These are phyloP conservation scores for Oopsacas minuta DNA, from an alignment of 37 sponge, comb jelly and placozoan species.

Conservation along the genomic window DNA sequence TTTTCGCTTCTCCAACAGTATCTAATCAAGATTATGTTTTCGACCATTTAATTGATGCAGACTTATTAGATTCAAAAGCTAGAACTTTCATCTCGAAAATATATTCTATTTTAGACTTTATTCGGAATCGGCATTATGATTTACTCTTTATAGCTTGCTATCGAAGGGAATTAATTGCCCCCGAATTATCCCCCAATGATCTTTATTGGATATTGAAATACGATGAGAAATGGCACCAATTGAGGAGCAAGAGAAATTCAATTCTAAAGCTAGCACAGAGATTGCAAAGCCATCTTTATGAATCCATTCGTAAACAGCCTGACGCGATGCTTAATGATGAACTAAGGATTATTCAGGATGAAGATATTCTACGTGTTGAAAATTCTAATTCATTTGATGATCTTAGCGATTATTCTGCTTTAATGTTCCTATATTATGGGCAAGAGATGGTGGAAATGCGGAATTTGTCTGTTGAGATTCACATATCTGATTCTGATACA, in stretches of 20 bases:
- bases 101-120: slow-evolving; percentile 68
- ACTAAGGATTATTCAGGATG: slow-evolving; percentile 48
- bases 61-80: background rate
- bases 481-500: background rate
- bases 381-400: slow-evolving; percentile 46
- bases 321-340: slow-evolving; percentile 66
- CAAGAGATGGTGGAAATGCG: slow-evolving; percentile 36
- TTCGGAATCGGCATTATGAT: slow-evolving; percentile 79
- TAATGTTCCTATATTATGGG: slow-evolving; percentile 77
- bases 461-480: background rate
- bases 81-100: slow-evolving; percentile 53
- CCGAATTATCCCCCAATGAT: slow-evolving; percentile 64
- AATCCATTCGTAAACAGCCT: slow-evolving; percentile 65
- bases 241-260: slow-evolving; percentile 55
- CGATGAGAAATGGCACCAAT: slow-evolving; percentile 93
- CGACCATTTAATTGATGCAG: background rate
- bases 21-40: slow-evolving; percentile 55
- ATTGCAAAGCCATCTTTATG: slow-evolving; percentile 73
- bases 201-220: slow-evolving; percentile 71
- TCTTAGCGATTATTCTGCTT: slow-evolving; percentile 72
- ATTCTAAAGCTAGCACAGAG: slow-evolving; percentile 47
- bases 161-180: slow-evolving; percentile 68
- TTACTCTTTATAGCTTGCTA: slow-evolving; percentile 67
- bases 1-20: slow-evolving; percentile 48
- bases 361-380: slow-evolving; percentile 63